Evolutionary conservation across 2,797 vertebrate species (phyloP).

Genomic region (Nannoperca obscura): DNA sequence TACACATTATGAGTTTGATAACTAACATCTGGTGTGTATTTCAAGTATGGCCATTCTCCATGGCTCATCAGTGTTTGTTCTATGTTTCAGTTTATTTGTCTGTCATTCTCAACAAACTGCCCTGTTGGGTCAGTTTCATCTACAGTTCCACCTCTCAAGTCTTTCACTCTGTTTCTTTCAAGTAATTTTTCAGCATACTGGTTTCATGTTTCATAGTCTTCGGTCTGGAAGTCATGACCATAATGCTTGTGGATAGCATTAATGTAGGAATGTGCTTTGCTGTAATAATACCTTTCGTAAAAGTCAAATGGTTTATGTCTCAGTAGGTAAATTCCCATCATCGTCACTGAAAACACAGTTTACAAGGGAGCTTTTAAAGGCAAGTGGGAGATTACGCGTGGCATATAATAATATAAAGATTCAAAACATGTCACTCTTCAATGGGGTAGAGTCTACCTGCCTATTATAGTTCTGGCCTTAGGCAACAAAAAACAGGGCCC

Average conservation of each 20-base stretch:
- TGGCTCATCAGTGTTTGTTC: neutral
- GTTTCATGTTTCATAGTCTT: slow-evolving; percentile 31
- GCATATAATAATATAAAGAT: neutral
- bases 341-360: neutral
- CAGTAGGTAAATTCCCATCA: slow-evolving; percentile 36
- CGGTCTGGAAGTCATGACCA: slow-evolving; percentile 24
- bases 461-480: neutral
- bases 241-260: slow-evolving; percentile 21
- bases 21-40: slow-evolving; percentile 13
- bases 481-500: neutral
- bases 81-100: neutral
- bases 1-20: slow-evolving; percentile 35
- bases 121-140: slow-evolving; percentile 2
- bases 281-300: slow-evolving; percentile 26
- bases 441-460: neutral
- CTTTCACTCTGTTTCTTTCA: slow-evolving; percentile 6
- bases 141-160: neutral
- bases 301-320: slow-evolving; percentile 25
- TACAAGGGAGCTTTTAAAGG: neutral
- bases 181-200: neutral
- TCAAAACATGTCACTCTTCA: neutral
- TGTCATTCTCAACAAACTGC: slow-evolving; percentile 14
- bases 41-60: neutral
- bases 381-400: neutral
- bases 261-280: slow-evolving; percentile 9